Conservation (phyloP, 2,888 invertebrate genomes). For the Agonopterix arenella region DNA sequence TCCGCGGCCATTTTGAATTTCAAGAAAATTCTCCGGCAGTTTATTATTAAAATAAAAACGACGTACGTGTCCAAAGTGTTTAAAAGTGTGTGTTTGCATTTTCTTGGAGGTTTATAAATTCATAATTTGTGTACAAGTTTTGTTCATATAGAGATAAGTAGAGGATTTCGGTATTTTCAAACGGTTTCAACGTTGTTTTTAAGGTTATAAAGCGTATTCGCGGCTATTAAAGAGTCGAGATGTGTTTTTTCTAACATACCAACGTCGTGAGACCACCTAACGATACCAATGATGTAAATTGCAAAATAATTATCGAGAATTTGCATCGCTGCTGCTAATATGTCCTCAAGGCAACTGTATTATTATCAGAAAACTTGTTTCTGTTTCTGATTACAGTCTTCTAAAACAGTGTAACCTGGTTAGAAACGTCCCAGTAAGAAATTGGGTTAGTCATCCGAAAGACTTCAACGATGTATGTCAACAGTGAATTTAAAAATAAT, state of each 20-base stretch:
- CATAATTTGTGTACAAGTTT: constrained; percentile 9
- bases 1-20: constrained; percentile 55
- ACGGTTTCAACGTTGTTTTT: constrained; percentile 30
- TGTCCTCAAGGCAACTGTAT: constrained; percentile 23
- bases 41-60: constrained; percentile 48
- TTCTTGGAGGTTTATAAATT: constrained; percentile 27
- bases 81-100: constrained; percentile 40
- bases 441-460: constrained; percentile 33
- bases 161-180: constrained; percentile 48
- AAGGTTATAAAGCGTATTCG: constrained; percentile 39
- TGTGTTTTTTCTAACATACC: constrained; percentile 35
- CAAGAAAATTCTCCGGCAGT: constrained; percentile 45
- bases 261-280: constrained; percentile 31
- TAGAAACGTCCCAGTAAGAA: constrained; percentile 14
- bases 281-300: constrained; percentile 55
- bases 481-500: not conserved
- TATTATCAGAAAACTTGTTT: not conserved
- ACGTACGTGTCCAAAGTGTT: constrained; percentile 49
- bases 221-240: constrained; percentile 20
- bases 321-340: constrained; percentile 31
- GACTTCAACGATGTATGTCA: constrained; percentile 32
- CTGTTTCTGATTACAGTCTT: not conserved
- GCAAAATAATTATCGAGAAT: constrained; percentile 55
- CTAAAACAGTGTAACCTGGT: not conserved
- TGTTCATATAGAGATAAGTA: constrained; percentile 9